Evolutionary conservation across 2,888 invertebrate species (phyloP).

Genomic region (Protophormia terraenovae): DNA sequence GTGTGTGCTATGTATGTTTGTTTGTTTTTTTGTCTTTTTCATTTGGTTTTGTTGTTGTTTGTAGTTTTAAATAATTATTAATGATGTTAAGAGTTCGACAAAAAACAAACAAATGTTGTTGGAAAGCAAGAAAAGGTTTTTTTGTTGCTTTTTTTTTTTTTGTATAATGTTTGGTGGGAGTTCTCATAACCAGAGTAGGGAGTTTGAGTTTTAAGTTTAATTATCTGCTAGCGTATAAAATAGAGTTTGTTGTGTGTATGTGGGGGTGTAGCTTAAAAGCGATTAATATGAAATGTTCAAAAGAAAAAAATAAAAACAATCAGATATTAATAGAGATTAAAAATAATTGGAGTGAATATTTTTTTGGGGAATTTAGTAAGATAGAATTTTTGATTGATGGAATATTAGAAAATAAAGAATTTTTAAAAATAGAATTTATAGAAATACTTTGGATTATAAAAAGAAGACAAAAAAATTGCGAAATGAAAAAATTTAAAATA

Average conservation of each 20-base stretch:
- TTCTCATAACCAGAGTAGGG: slow-evolving; percentile 34
- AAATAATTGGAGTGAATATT: not conserved
- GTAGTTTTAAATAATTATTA: slow-evolving; percentile 66
- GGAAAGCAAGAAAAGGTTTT: not conserved
- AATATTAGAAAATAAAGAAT: no score
- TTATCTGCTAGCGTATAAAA: no score
- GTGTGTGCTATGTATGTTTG: no score
- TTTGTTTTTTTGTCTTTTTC: not conserved
- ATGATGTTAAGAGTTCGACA: slow-evolving; percentile 65
- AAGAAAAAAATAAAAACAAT: not conserved
- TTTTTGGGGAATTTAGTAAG: not conserved
- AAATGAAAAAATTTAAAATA: no score
- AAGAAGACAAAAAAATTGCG: no score
- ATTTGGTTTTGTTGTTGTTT: slow-evolving; percentile 32
- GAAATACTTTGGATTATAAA: no score
- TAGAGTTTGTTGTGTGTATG: no score
- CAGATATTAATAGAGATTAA: no score
- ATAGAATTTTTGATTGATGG: no score
- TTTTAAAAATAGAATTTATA: no score
- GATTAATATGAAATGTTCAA: not conserved
- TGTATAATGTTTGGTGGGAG: slow-evolving; percentile 35
- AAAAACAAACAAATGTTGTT: slow-evolving; percentile 46
- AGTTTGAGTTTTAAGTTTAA: slow-evolving; percentile 14
- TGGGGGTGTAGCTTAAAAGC: slow-evolving; percentile 9
- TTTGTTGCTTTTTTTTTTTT: not conserved